Evolutionary conservation across 1,140 invertebrate genomes (phyloP), one percentile per base, ranked within the genome.

Genomic region (Coenobita brevimanus): DNA sequence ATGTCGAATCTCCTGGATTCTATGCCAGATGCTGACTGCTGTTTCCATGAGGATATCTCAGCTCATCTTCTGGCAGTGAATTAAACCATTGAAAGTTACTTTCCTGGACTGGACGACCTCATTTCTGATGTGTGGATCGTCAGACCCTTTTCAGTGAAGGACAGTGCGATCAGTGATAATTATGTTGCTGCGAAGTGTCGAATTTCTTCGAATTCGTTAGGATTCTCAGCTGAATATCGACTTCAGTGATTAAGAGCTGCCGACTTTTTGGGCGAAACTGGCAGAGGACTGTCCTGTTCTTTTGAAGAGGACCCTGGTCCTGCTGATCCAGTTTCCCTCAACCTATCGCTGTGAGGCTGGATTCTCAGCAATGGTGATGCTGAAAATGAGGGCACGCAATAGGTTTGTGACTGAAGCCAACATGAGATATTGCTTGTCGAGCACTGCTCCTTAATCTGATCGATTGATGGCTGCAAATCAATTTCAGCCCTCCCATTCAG

Each of bases 171-270:
- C 71, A 75, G 30, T 75, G 38, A 75, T 75, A 75, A 27, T 46
- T 21, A 75, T 15, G 27, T 75, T 75, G 15, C 71, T 75, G 71
- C 71, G 13, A 75, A 75, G 6, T n/a, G 27, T 15, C 30, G 71
- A 75, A 75, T 75, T 75, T 75, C 1, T 38, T 10, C 71, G 24
- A 41, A 75, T 75, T 75, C 62, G 8, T 75, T 27, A 75, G 71
- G 71, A 75, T 75, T 46, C 3, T 36, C 71, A 13, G 71, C 38
- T 75, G 71, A 75, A 43, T 17, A 0, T 75, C 71, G 71, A 75
- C 38, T 67, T 67, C 4, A 67, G 6, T 67, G n/a, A 67, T 10
- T n/a, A 10, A 67, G 62, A 67, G 62, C 62, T 67, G 4, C 62
- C 62, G 62, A 67, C 62, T 4, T 67, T 67, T 67, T 67, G 62